phyloP scores from a whole-genome alignment of 1,140 invertebrate genomes.

The Limonius californicus region DNA sequence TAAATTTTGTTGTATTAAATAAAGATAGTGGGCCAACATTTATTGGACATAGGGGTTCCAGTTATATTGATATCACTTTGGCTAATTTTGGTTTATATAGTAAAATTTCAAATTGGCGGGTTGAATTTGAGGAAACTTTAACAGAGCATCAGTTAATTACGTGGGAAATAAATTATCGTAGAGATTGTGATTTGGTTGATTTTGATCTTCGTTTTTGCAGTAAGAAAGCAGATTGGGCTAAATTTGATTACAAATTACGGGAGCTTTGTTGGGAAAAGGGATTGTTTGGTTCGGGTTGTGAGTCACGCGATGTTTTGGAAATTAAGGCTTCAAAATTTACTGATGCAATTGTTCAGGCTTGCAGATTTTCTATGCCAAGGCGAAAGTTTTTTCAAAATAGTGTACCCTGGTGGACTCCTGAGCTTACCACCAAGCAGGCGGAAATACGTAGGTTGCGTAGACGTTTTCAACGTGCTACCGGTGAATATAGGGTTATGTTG shows the following conservation, averaged over 20 bases:
- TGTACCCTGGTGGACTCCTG: no score
- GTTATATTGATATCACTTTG: slow-evolving; percentile 8
- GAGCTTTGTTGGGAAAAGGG: not conserved
- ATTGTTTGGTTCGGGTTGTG: not conserved
- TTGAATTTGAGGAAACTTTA: not conserved
- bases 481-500: not conserved
- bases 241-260: no score
- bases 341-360: not conserved
- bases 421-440: no score
- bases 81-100: not conserved
- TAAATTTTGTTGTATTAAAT: not conserved
- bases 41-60: slow-evolving; percentile 3
- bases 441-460: not conserved
- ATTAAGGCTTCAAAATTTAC: not conserved
- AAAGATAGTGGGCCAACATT: no score
- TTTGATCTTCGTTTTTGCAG: not conserved
- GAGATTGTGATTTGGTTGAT: not conserved
- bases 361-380: slow-evolving; percentile 5
- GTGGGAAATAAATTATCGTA: not conserved
- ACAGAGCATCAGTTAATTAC: no score
- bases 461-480: not conserved
- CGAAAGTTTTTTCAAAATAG: not conserved
- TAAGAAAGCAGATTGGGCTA: no score
- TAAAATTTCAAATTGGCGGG: not conserved
- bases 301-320: not conserved